Evolutionary conservation across 2,113 vertebrate species (phyloP).

Genomic region (Lasiurus cinereus): DNA sequence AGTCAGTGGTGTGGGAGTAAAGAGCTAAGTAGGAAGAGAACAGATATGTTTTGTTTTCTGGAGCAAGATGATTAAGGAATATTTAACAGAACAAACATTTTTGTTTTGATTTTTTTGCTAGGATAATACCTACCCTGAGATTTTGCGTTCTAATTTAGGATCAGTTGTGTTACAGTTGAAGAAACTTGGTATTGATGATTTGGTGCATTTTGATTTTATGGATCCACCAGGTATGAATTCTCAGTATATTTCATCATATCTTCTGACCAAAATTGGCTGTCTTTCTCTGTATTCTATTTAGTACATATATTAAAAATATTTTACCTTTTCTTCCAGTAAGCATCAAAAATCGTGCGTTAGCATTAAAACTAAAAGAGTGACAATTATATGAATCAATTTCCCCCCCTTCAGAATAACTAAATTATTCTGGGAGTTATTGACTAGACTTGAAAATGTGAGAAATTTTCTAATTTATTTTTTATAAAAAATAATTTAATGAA

Average conservation of each 20-base stretch:
- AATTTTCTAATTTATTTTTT: not conserved
- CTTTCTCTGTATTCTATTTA: not conserved
- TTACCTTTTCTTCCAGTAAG: not conserved
- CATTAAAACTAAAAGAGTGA: constrained; percentile 12
- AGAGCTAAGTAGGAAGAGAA: not conserved
- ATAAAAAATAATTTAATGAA: not conserved
- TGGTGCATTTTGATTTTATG: constrained; percentile 99
- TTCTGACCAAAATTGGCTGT: constrained; percentile 39
- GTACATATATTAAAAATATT: not conserved
- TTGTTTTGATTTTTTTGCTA: constrained; percentile 82
- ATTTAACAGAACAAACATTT: constrained; percentile 5
- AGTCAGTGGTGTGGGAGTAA: constrained; percentile 12
- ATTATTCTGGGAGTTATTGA: constrained; percentile 26
- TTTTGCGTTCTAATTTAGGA: constrained; percentile 96
- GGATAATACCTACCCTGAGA: constrained; percentile 99
- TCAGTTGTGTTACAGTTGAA: constrained; percentile 97
- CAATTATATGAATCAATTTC: not conserved
- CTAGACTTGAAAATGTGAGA: not conserved
- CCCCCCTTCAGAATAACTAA: not conserved
- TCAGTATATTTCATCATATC: constrained; percentile 28
- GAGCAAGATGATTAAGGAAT: not conserved
- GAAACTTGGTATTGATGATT: constrained; percentile 98
- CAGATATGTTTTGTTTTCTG: constrained; percentile 19
- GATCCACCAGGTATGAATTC: constrained; percentile 94
- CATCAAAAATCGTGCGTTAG: not conserved